Conservation (phyloP, 2,888 invertebrate genomes). For the Mesorhabditis spiculigera region DNA sequence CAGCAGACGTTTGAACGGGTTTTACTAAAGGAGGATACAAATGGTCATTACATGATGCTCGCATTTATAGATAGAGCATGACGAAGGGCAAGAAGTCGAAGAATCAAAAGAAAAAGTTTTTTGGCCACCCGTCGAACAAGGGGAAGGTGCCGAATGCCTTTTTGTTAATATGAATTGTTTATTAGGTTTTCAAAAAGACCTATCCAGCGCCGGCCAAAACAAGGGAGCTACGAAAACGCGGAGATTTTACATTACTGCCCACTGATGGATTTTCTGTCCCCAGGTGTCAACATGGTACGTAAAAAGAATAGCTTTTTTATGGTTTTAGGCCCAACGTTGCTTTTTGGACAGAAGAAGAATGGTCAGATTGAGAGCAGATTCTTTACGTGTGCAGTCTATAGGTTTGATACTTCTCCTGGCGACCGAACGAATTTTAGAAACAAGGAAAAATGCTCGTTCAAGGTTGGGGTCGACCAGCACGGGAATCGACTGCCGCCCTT, state of each 20-base stretch:
- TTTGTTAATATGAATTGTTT: not conserved
- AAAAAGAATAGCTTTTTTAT: not conserved
- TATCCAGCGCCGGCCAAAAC: slow-evolving; percentile 1
- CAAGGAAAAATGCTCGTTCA: slow-evolving; percentile 20
- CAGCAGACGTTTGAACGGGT: too few relatives aligned
- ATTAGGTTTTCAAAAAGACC: not conserved
- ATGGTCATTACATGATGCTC: too few relatives aligned
- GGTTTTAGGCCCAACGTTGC: slow-evolving; percentile 45
- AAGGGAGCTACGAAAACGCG: slow-evolving; percentile 22
- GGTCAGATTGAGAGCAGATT: slow-evolving; percentile 12
- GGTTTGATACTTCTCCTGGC: slow-evolving; percentile 16
- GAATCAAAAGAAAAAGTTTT: slow-evolving; percentile 27
- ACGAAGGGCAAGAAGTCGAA: slow-evolving; percentile 14
- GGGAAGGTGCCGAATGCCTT: not conserved
- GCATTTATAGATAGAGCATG: too few relatives aligned
- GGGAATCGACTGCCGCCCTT: not conserved
- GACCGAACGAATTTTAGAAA: slow-evolving; percentile 8
- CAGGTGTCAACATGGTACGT: slow-evolving; percentile 35
- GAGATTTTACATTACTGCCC: slow-evolving; percentile 28
- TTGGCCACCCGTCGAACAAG: slow-evolving; percentile 20
- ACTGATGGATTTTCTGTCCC: slow-evolving; percentile 25
- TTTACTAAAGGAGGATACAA: too few relatives aligned
- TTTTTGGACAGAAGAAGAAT: slow-evolving; percentile 35
- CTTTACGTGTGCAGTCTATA: slow-evolving; percentile 49
- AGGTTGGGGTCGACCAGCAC: slow-evolving; percentile 11